phyloP scores from a whole-genome alignment of 2,113 vertebrate species.

The Upupa epops region DNA sequence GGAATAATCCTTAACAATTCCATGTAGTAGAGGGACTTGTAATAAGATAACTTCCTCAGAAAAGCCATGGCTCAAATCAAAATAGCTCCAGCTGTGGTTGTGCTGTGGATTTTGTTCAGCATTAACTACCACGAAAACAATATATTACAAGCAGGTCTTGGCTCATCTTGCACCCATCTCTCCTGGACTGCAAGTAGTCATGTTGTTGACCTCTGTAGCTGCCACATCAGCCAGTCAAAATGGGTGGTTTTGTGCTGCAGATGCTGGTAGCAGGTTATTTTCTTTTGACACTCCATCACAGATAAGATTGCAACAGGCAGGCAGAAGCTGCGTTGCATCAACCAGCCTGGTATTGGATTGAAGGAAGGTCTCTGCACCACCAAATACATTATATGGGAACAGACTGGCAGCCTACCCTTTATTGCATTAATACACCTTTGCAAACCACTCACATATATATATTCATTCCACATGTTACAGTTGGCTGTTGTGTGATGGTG shows the following conservation, averaged over 20 bases:
- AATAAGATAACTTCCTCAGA: not conserved
- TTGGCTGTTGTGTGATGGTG: not conserved
- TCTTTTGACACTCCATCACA: rapidly evolving
- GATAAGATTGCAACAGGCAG: not conserved
- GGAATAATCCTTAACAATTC: not conserved
- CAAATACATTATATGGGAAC: rapidly evolving
- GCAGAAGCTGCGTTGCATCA: not conserved
- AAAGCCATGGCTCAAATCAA: not conserved
- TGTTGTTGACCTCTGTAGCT: too few species aligned
- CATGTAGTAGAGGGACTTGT: not conserved
- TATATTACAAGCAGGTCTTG: rapidly evolving
- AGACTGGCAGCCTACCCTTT: not conserved
- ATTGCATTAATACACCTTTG: not conserved
- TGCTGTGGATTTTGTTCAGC: not conserved
- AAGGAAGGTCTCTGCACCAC: not conserved
- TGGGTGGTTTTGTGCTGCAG: not conserved
- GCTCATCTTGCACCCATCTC: not conserved
- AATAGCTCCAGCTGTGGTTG: not conserved
- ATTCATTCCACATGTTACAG: rapidly evolving
- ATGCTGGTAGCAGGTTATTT: not conserved
- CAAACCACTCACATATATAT: not conserved
- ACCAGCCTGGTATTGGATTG: not conserved
- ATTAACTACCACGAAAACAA: not conserved
- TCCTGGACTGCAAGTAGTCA: not conserved
- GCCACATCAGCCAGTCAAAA: rapidly evolving